Percentiles rank a stretch among this genome's conserved stretches.
Conservation (phyloP, 2,888 invertebrate species). For the Hoplodrina blanda region DNA sequence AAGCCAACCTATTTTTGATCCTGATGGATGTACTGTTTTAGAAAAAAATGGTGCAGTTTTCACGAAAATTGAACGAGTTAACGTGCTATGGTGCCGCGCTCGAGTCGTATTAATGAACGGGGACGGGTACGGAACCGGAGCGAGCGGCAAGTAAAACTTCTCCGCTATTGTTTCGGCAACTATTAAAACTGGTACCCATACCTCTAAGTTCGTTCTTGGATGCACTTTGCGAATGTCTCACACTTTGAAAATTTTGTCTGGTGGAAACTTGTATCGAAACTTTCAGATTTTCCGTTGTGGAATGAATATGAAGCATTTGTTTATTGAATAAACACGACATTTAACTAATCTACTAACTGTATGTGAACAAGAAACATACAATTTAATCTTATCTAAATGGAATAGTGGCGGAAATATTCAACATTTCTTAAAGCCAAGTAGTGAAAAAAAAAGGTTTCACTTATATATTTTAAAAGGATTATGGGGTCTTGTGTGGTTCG, state of each 20-base stretch:
- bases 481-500: constrained; percentile 78
- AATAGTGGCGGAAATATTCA: constrained; percentile 63
- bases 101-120: constrained; percentile 71
- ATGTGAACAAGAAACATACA: constrained; percentile 21
- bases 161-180: constrained; percentile 79
- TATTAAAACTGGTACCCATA: constrained; percentile 71
- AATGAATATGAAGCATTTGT: constrained; percentile 50
- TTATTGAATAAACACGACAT: constrained; percentile 10
- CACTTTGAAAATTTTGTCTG: constrained; percentile 78
- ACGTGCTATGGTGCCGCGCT: constrained; percentile 62
- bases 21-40: constrained; percentile 64
- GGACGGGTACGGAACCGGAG: constrained; percentile 51
- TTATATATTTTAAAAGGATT: constrained; percentile 83
- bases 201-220: constrained; percentile 72
- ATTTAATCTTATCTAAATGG: constrained; percentile 52
- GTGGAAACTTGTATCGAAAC: constrained; percentile 71
- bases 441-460: constrained; percentile 72
- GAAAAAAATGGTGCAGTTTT: constrained; percentile 64
- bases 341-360: constrained; percentile 5
- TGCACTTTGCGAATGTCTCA: constrained; percentile 78
- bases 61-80: constrained; percentile 70
- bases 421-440: constrained; percentile 66
- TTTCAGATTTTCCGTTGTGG: constrained; percentile 63
- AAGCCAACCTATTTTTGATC: constrained; percentile 39
- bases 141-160: constrained; percentile 74